Evolutionary conservation across 2,888 invertebrate species (phyloP).

Genomic region (Drymonia ruficornis): DNA sequence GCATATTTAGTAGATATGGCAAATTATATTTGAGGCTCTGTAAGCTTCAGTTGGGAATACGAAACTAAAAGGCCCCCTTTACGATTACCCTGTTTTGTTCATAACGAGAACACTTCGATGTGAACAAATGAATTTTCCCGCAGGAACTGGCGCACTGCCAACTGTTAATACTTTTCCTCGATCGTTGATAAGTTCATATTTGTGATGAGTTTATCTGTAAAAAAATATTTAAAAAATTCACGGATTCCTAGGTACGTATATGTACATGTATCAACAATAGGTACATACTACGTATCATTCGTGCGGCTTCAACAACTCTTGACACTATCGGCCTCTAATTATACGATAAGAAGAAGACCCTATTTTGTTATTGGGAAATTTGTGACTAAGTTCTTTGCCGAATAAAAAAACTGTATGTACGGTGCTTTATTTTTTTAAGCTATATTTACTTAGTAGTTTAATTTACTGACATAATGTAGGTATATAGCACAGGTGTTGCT

Average conservation of each 20-base stretch:
- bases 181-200: constrained; percentile 39
- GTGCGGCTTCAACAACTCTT: no score
- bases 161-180: constrained; percentile 52
- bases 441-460: no score
- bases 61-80: constrained; percentile 2
- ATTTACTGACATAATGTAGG: neutral
- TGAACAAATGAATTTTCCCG: constrained; percentile 55
- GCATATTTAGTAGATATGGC: constrained; percentile 1
- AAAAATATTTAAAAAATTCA: no score
- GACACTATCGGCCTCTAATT: no score
- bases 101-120: constrained; percentile 35
- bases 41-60: neutral
- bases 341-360: no score
- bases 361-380: no score
- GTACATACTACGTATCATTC: no score
- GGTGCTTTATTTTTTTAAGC: no score
- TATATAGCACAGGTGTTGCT: neutral
- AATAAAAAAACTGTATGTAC: no score
- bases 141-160: constrained; percentile 54
- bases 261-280: no score
- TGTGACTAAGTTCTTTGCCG: no score
- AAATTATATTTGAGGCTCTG: constrained; percentile 2
- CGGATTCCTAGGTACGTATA: no score
- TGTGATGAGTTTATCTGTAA: neutral
- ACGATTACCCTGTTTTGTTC: constrained; percentile 20